Percentiles rank a stretch among this genome's conserved stretches.
These are phyloP conservation scores for Neodon shergylaensis DNA, from an alignment of 2,113 vertebrate species.

Conservation along the genomic window DNA sequence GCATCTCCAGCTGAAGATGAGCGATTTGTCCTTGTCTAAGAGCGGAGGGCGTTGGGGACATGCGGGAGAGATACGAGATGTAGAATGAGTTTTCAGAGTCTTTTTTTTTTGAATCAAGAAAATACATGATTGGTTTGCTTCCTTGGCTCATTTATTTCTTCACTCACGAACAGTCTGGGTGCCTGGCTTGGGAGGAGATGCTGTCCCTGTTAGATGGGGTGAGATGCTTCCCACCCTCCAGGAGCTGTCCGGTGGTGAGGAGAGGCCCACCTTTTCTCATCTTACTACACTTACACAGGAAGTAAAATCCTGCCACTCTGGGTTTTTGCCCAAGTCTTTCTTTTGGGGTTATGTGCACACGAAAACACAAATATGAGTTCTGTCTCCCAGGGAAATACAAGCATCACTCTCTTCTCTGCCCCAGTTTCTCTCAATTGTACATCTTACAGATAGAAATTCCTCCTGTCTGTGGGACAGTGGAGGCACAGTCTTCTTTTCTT, in stretches of 20 bases:
- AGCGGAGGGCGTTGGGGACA: constrained; percentile 4
- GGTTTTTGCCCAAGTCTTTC: constrained; percentile 14
- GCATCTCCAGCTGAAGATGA: not conserved
- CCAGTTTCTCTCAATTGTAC: constrained; percentile 35
- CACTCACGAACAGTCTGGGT: not conserved
- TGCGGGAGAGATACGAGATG: not conserved
- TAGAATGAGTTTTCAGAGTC: not conserved
- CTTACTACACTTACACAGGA: not conserved
- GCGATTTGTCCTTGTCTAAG: constrained; percentile 9
- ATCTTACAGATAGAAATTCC: constrained; percentile 26
- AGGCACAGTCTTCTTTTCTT: not conserved
- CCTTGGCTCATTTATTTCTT: not conserved
- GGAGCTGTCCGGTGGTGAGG: not conserved
- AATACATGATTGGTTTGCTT: not conserved
- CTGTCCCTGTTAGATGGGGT: not conserved
- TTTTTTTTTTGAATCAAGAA: constrained; percentile 55
- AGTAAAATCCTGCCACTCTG: constrained; percentile 6
- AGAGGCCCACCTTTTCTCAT: not conserved
- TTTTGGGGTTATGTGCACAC: not conserved
- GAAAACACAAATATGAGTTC: not conserved
- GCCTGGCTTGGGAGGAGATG: not conserved
- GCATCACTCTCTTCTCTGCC: not conserved
- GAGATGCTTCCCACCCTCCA: not conserved
- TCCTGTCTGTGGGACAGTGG: not conserved
- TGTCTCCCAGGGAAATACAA: constrained; percentile 16